A percentile compares a stretch with the other conserved stretches of the same genome.
Evolutionary conservation across 2,797 vertebrate genomes (phyloP).

Genomic region (Halcyon chelicuti): DNA sequence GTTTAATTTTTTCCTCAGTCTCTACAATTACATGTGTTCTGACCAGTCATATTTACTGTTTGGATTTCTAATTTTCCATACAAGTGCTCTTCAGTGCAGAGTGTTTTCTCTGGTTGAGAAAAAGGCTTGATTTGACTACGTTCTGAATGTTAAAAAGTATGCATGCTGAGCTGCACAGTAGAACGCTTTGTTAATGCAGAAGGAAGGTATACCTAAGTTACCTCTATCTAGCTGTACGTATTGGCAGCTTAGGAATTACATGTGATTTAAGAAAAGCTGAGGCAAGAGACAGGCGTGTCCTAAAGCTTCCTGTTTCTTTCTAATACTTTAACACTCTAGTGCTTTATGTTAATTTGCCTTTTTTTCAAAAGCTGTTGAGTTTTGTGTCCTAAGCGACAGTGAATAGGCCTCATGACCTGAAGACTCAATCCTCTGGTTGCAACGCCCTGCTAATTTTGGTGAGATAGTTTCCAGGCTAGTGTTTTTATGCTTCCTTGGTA

Average conservation of each 20-base stretch:
- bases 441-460: background rate
- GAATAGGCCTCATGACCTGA: background rate
- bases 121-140: background rate
- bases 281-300: background rate
- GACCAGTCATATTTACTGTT: background rate
- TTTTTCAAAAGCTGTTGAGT: background rate
- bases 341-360: background rate
- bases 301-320: conserved; percentile 21
- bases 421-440: background rate
- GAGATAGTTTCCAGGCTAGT: background rate
- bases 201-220: background rate
- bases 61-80: background rate
- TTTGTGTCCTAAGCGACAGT: background rate
- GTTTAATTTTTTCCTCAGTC: background rate
- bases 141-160: background rate
- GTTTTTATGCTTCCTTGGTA: background rate
- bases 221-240: background rate
- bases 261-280: background rate
- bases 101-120: background rate
- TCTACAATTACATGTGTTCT: background rate
- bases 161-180: background rate
- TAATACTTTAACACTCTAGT: background rate
- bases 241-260: background rate
- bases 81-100: background rate
- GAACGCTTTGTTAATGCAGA: background rate